A percentile compares a stretch with the other conserved stretches of the same genome.
Evolutionary conservation across 2,888 invertebrate species (phyloP).

Genomic region (Neelides folsomi): DNA sequence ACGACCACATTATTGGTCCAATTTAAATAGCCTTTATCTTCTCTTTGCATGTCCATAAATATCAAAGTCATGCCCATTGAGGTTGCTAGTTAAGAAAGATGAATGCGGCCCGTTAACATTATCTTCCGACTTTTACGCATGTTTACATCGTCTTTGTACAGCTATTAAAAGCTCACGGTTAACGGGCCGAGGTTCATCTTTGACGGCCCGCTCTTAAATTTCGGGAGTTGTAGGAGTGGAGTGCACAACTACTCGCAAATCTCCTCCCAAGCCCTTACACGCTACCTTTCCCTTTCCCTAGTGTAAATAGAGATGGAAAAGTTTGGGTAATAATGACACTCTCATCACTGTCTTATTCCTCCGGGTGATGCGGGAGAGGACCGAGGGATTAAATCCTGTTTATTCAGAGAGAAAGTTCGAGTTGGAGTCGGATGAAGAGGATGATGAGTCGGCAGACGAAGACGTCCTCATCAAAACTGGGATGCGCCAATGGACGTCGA

Average conservation of each 20-base stretch:
- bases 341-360: background rate
- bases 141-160: background rate
- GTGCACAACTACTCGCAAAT: background rate
- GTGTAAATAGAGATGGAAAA: background rate
- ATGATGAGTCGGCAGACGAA: slow-evolving; percentile 10
- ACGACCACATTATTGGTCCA: background rate
- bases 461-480: slow-evolving; percentile 17
- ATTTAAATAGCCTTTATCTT: background rate
- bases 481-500: slow-evolving; percentile 22
- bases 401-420: slow-evolving; percentile 27
- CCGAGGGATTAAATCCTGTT: background rate
- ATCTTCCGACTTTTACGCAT: background rate
- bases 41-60: background rate
- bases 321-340: background rate
- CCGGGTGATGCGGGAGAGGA: background rate
- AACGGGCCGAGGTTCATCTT: no score
- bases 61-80: background rate
- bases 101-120: background rate
- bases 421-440: slow-evolving; percentile 25
- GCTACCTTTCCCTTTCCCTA: background rate
- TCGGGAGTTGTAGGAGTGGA: no score
- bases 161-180: no score
- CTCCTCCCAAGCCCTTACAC: background rate
- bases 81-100: background rate
- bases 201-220: no score